A percentile compares a stretch with the other conserved stretches of the same genome.
phyloP scores from a whole-genome alignment of 2,888 invertebrate genomes.

The Leptopilina drosophilae region DNA sequence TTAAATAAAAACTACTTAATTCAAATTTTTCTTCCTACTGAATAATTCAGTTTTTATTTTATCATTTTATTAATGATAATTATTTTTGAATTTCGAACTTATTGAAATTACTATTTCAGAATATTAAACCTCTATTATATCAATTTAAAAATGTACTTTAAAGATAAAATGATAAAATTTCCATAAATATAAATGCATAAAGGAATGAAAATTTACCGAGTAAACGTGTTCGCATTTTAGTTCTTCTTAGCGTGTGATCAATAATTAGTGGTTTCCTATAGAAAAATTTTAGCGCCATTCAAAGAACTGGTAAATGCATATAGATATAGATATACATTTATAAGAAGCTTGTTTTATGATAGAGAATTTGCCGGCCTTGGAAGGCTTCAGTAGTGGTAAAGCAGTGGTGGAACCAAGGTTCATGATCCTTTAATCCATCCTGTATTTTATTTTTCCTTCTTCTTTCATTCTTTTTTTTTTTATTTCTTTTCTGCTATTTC shows the following conservation, averaged over 20 bases:
- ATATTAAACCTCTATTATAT: too few species aligned
- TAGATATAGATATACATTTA: not conserved
- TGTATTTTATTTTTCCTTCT: conserved; percentile 33
- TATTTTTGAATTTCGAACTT: too few species aligned
- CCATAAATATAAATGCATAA: too few species aligned
- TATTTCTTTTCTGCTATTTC: not conserved
- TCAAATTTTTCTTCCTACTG: too few species aligned
- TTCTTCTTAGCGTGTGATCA: not conserved
- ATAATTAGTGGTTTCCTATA: not conserved
- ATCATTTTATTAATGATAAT: too few species aligned
- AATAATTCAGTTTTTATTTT: too few species aligned
- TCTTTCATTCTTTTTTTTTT: not conserved
- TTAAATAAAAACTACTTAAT: too few species aligned
- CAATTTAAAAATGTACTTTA: not conserved
- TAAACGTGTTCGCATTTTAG: not conserved
- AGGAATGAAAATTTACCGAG: too few species aligned
- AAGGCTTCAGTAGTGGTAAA: not conserved
- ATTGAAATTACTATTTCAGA: too few species aligned
- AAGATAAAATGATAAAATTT: not conserved
- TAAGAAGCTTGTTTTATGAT: conserved; percentile 10
- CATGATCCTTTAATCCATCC: conserved; percentile 11
- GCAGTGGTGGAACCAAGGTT: conserved; percentile 20
- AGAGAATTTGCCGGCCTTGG: conserved; percentile 13
- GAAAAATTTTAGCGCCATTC: not conserved
- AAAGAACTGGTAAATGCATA: not conserved